Evolutionary conservation across 2,113 vertebrate species (phyloP).

Genomic region (Cisticola juncidis): DNA sequence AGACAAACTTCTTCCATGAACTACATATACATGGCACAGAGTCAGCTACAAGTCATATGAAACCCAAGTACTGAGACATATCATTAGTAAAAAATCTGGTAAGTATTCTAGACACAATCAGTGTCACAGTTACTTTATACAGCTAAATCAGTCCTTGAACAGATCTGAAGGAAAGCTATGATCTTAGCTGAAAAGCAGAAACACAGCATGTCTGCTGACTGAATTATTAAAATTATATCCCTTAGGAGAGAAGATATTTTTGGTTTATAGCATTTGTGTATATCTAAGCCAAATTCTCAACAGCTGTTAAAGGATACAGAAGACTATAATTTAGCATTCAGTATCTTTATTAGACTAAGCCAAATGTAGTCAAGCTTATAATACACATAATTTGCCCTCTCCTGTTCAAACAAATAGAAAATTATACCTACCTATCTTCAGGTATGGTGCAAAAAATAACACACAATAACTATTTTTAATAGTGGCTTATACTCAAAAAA

Average conservation of each 20-base stretch:
- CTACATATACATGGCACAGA: neutral
- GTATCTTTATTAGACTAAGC: neutral
- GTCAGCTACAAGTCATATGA: neutral
- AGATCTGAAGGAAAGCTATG: neutral
- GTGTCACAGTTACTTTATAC: neutral
- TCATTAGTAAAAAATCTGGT: neutral
- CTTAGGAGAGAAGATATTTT: neutral
- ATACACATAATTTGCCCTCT: neutral
- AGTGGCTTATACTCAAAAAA: neutral
- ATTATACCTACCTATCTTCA: neutral
- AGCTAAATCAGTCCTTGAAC: neutral
- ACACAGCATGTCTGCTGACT: neutral
- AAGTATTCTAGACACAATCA: neutral
- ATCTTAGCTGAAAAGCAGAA: neutral
- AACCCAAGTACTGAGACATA: neutral
- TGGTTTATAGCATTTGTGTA: neutral
- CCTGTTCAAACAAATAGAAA: neutral
- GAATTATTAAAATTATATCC: slow-evolving; percentile 18
- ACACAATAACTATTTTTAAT: neutral
- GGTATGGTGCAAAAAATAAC: neutral
- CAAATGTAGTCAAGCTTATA: neutral
- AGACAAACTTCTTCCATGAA: neutral
- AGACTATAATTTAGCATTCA: neutral
- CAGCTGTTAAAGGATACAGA: neutral
- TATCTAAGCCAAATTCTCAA: slow-evolving; percentile 3